Evolutionary conservation across 2,888 invertebrate species (phyloP).

Genomic region (Heliconius aoede): DNA sequence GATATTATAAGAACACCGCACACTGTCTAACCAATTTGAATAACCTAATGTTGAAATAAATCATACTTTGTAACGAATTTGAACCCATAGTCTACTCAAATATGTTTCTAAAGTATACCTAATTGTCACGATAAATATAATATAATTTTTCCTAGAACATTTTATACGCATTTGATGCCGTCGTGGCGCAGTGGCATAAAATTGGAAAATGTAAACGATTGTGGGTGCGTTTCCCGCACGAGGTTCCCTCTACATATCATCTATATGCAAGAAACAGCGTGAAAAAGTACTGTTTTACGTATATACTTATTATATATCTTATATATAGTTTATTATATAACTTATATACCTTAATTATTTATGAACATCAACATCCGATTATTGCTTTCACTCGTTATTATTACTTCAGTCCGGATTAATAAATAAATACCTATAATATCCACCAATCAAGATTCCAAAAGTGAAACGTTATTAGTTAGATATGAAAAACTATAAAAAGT

Average conservation of each 20-base stretch:
- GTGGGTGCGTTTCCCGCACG: too few species aligned
- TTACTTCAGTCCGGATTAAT: conserved; percentile 21
- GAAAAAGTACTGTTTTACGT: not conserved
- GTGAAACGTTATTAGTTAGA: not conserved
- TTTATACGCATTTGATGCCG: not conserved
- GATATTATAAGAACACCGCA: too few species aligned
- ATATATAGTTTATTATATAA: not conserved
- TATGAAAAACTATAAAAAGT: not conserved
- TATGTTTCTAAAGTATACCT: too few species aligned
- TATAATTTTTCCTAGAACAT: not conserved
- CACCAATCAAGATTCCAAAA: not conserved
- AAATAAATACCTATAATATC: conserved; percentile 15
- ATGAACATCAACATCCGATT: conserved; percentile 23
- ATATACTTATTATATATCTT: not conserved
- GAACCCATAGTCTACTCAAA: too few species aligned
- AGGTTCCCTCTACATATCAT: too few species aligned
- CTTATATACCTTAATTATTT: conserved; percentile 20
- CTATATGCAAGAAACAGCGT: too few species aligned
- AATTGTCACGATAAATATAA: not conserved
- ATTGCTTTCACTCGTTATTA: conserved; percentile 37
- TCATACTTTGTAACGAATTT: too few species aligned
- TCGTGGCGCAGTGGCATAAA: too few species aligned
- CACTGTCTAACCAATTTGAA: too few species aligned
- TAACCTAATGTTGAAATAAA: too few species aligned
- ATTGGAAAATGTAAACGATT: too few species aligned